Evolutionary conservation across 2,888 invertebrate genomes (phyloP).

Genomic region (Isoperla grammatica): DNA sequence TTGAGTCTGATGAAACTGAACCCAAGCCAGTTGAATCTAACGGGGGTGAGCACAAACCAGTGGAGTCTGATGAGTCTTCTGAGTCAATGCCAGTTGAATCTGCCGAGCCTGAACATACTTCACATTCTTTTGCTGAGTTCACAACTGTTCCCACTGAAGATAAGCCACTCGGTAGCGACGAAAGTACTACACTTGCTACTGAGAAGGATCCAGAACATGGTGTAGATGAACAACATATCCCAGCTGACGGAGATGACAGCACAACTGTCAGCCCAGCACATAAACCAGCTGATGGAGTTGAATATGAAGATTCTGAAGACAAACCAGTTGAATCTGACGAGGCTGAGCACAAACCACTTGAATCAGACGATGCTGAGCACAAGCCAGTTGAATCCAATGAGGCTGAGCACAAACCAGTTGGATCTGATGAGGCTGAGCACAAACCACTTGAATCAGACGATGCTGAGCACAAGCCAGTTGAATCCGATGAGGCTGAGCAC

Average conservation of each 20-base stretch:
- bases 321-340: background rate
- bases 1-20: background rate
- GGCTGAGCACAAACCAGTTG: slow-evolving; percentile 18
- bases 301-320: background rate
- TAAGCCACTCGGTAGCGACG: background rate
- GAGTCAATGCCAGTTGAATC: slow-evolving; percentile 22
- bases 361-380: background rate
- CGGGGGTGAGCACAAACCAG: too few species aligned
- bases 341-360: background rate
- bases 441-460: slow-evolving; percentile 20
- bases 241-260: too few species aligned
- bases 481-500: background rate
- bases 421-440: background rate
- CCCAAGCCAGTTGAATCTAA: background rate
- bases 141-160: slow-evolving; percentile 14
- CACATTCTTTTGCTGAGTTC: slow-evolving; percentile 27
- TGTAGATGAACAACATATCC: too few species aligned
- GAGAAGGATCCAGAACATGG: slow-evolving; percentile 12
- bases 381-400: slow-evolving; percentile 5
- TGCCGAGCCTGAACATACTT: slow-evolving; percentile 20
- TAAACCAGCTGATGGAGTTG: slow-evolving; percentile 1
- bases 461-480: slow-evolving; percentile 37
- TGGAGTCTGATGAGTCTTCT: slow-evolving; percentile 6
- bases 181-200: background rate
- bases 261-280: background rate